These are phyloP conservation scores for Xenopus petersii DNA, from an alignment of 2,797 vertebrate species.

Conservation along the genomic window DNA sequence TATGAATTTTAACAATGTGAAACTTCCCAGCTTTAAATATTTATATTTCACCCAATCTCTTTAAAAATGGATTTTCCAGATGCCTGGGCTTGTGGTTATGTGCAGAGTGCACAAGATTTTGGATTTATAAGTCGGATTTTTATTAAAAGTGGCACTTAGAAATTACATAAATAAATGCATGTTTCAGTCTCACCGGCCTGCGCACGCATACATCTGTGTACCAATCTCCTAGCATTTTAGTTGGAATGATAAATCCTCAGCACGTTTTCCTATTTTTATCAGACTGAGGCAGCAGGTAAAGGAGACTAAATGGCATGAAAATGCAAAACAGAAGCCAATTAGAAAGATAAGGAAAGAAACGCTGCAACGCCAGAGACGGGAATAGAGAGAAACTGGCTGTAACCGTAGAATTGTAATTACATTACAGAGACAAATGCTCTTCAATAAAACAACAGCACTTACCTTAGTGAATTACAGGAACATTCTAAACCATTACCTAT, in stretches of 20 bases:
- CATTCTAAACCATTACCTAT: neutral
- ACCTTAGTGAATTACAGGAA: neutral
- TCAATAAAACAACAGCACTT: neutral
- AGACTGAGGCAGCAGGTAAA: conserved; percentile 13
- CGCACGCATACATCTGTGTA: neutral
- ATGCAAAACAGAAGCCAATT: conserved; percentile 27
- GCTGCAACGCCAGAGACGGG: neutral
- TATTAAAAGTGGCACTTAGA: neutral
- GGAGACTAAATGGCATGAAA: conserved; percentile 11
- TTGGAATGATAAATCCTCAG: neutral
- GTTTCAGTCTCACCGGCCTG: neutral
- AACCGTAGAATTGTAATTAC: conserved; percentile 5
- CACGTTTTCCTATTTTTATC: conserved; percentile 20
- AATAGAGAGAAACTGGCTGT: neutral
- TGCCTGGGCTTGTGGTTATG: neutral
- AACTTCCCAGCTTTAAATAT: too few relatives aligned
- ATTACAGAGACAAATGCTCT: conserved; percentile 15
- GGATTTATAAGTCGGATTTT: neutral
- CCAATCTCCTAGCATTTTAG: conserved; percentile 9
- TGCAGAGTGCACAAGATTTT: neutral
- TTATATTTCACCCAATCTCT: too few relatives aligned
- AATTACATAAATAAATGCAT: conserved; percentile 4
- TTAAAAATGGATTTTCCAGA: neutral
- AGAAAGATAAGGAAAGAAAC: conserved; percentile 30
- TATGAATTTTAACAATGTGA: too few relatives aligned